Conservation (phyloP, 2,888 invertebrate genomes). For the Linhomoeus sp. region DNA sequence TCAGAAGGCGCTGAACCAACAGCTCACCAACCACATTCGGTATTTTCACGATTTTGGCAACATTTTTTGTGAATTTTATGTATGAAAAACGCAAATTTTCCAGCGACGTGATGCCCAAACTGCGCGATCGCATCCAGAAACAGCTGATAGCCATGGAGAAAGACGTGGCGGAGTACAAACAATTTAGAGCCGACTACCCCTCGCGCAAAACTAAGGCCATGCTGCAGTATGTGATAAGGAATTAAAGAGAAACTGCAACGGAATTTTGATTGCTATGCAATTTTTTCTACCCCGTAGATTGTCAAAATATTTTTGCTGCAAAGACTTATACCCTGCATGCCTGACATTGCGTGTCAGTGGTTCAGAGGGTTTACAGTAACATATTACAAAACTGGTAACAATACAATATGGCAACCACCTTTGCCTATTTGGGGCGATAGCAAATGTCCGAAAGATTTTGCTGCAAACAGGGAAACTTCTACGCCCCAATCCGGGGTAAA, state of each 20-base stretch:
- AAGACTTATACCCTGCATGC: no score
- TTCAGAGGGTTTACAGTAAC: no score
- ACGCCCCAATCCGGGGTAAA: no score
- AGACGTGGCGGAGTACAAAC: slow-evolving; percentile 96
- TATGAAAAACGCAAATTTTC: background rate
- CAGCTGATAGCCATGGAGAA: slow-evolving; percentile 85
- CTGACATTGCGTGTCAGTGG: no score
- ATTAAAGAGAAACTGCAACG: no score
- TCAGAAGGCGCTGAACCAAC: slow-evolving; percentile 87
- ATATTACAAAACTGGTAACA: no score
- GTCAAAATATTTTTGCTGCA: no score
- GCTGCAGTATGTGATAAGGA: slow-evolving; percentile 90
- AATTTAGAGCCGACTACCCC: slow-evolving; percentile 94
- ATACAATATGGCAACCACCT: no score
- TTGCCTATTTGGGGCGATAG: background rate
- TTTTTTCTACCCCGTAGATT: no score
- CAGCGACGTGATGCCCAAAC: slow-evolving; percentile 69
- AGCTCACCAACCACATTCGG: slow-evolving; percentile 94
- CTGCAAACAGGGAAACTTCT: no score
- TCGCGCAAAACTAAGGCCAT: slow-evolving; percentile 97
- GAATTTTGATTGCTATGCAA: no score
- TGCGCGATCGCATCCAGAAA: slow-evolving; percentile 87
- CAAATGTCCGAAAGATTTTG: background rate
- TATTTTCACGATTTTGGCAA: background rate
- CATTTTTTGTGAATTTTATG: background rate